Base-by-base conservation (phyloP, 2,113 vertebrate genomes). In the Trichechus manatus region DNA sequence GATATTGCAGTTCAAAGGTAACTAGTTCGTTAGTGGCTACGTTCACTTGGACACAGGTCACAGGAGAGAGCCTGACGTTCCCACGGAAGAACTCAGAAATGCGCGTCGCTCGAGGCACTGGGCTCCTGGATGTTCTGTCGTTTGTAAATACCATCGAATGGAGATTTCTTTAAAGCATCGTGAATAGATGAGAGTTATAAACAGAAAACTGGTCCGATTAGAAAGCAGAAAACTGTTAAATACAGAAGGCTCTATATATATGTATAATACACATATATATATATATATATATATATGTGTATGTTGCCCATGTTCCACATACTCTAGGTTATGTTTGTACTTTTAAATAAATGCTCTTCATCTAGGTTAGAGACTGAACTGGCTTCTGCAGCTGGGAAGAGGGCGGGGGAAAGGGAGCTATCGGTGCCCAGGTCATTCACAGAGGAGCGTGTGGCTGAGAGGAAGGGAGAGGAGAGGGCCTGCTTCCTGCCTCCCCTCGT, bases 1-100 rank as follows among this genome's bases (percentile, higher is more conserved):
- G 98, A 96, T 97, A 97, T 97, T 97, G 98, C 97, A 97, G 93
- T 98, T 97, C 95, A 94, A 98, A 98, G 96, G 85, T 97, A 98
- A 98, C 97, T 98, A 98, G 97, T 93, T 92, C 97, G 96, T 97
- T 97, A 97, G 78, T 98, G 97, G 95, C 27, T 95, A 95, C 85
- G 91, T 91, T 92, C 92, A 81, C 81, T 97, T 85, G 96, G 98
- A 94, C 81, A 87, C 85, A 97, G 22, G 7, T 98, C 98, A 97
- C 64, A 95, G 63, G 93, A 89, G 95, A 96, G 92, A 95, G 93
- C 78, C 72, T 94, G 97, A 93, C 94, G 85, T 87, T 98, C 94
- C 79, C 81, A 42, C 33, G 88, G 97, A 95, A 97, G 93, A 95
- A 8, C 95, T 98, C 97, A 97, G 98, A 98, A 97, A 97, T 64